Evolutionary conservation across 2,113 vertebrate species (phyloP).

Genomic region (Dendrocopos noguchii): DNA sequence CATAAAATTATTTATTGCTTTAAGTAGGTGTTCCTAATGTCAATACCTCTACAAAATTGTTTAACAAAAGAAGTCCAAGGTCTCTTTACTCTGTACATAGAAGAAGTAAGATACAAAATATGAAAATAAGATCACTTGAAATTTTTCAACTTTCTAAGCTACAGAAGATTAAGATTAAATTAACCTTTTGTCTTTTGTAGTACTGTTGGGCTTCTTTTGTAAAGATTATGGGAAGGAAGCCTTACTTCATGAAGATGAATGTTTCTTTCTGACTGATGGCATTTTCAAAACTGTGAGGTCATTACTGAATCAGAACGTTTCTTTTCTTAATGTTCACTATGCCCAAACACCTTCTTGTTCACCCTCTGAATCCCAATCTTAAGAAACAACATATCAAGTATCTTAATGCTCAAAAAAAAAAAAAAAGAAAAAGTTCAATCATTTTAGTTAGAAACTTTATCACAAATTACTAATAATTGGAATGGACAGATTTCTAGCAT

Average conservation of each 20-base stretch:
- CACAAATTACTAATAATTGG: neutral
- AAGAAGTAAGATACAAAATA: neutral
- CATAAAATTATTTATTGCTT: neutral
- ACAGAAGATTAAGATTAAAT: neutral
- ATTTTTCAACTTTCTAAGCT: neutral
- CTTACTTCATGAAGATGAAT: neutral
- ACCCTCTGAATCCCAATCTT: neutral
- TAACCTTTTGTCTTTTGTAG: neutral
- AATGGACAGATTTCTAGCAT: neutral
- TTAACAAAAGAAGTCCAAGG: neutral
- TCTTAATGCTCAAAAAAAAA: neutral
- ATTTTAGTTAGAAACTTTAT: neutral
- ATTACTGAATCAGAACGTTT: neutral
- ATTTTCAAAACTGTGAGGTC: neutral
- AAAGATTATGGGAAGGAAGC: neutral
- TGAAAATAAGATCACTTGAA: neutral
- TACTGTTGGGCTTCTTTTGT: neutral
- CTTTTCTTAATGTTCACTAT: neutral
- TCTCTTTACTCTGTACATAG: neutral
- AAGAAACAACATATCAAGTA: neutral
- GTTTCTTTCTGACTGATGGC: neutral
- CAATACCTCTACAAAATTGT: neutral
- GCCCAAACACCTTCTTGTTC: neutral
- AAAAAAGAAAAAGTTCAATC: neutral
- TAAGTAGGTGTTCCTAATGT: neutral